These are phyloP conservation scores for Sinocyclocheilus rhinocerous DNA, from an alignment of 2,113 vertebrate genomes.

Conservation along the genomic window DNA sequence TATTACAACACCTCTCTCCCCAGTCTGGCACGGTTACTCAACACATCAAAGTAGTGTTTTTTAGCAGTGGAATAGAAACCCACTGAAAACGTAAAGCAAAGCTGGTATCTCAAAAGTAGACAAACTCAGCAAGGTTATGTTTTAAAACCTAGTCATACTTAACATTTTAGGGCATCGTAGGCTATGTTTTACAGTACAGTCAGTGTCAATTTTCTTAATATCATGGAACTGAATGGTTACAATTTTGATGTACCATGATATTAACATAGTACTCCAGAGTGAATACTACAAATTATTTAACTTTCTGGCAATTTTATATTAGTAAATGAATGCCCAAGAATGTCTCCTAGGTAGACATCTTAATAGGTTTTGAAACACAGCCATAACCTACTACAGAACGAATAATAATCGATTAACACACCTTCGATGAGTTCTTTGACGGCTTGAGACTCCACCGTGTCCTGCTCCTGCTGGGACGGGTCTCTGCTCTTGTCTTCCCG, in stretches of 20 bases:
- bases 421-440: constrained; percentile 89
- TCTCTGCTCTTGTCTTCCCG: constrained; percentile 33
- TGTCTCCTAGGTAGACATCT: not conserved
- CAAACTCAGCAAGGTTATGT: not conserved
- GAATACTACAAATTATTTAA: not conserved
- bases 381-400: not conserved
- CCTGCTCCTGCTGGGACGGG: constrained; percentile 39
- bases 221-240: not conserved
- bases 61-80: not conserved
- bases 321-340: not conserved
- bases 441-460: constrained; percentile 82
- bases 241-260: not conserved
- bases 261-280: not conserved
- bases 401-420: constrained; percentile 48
- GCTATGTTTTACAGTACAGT: not conserved
- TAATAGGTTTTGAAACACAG: not conserved
- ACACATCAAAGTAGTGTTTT: not conserved
- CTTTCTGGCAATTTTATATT: not conserved
- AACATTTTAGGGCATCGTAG: not conserved
- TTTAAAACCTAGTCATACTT: not conserved
- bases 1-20: no score
- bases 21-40: not conserved
- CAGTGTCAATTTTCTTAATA: not conserved
- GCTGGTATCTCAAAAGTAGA: not conserved
- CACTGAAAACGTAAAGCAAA: not conserved